Conservation (phyloP, 2,113 vertebrate genomes). For the Recurvirostra avosetta region DNA sequence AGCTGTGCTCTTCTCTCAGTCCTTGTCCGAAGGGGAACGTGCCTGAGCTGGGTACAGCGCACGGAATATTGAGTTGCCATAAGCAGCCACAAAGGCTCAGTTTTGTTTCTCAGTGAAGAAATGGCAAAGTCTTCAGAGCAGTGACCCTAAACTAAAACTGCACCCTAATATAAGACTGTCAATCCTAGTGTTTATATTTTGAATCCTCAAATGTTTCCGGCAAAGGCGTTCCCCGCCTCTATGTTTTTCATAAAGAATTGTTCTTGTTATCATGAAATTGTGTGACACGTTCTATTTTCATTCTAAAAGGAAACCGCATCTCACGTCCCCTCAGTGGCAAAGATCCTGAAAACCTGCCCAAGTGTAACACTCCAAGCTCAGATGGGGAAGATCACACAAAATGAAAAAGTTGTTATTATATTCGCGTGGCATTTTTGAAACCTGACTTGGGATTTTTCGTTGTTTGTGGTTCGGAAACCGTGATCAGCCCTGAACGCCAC, state of each 20-base stretch:
- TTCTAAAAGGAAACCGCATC: neutral
- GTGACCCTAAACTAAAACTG: neutral
- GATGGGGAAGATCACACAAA: neutral
- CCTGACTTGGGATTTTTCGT: neutral
- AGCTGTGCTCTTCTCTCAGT: neutral
- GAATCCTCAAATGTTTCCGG: neutral
- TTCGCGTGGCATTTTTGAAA: neutral
- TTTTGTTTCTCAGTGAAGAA: neutral
- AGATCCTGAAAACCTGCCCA: neutral
- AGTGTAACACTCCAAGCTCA: neutral
- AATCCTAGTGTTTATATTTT: neutral
- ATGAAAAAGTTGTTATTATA: neutral
- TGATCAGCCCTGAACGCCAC: neutral
- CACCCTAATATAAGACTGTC: too few relatives aligned
- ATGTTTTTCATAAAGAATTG: neutral
- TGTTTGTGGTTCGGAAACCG: neutral
- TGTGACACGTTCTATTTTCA: neutral
- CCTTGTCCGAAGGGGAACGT: neutral
- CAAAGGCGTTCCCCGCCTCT: neutral
- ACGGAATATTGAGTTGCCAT: neutral
- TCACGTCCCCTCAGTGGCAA: accelerated
- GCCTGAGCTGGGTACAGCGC: neutral
- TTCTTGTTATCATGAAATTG: neutral
- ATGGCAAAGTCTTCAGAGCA: neutral
- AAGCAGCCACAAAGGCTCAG: neutral